These are phyloP conservation scores for Harmothoe impar DNA, from an alignment of 2,888 invertebrate species.

Conservation along the genomic window DNA sequence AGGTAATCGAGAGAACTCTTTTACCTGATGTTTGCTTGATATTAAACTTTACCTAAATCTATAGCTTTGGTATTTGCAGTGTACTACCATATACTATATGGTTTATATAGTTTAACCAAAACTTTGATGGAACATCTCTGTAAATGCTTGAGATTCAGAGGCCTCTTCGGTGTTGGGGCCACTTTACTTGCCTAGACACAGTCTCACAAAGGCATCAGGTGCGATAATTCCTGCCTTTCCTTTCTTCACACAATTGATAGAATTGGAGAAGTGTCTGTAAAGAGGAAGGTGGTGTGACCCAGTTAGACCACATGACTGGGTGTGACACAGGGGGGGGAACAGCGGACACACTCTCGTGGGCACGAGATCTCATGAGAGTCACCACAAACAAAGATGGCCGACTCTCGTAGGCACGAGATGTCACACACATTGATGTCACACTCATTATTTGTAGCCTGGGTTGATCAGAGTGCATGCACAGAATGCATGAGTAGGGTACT, in stretches of 20 bases:
- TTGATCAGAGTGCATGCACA: slow-evolving; percentile 69
- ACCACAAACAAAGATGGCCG: slow-evolving; percentile 8
- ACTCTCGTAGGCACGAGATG: slow-evolving; percentile 9
- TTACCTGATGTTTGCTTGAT: too few species aligned
- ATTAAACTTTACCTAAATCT: too few species aligned
- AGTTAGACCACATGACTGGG: slow-evolving; percentile 55
- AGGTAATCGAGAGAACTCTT: too few species aligned
- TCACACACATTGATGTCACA: slow-evolving; percentile 49
- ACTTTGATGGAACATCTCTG: too few species aligned
- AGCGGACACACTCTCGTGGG: slow-evolving; percentile 38
- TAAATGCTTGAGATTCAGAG: background rate
- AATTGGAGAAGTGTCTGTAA: slow-evolving; percentile 62
- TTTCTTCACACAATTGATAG: slow-evolving; percentile 62
- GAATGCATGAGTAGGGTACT: slow-evolving; percentile 71
- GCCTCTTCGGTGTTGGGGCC: background rate
- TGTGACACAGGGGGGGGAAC: slow-evolving; percentile 6
- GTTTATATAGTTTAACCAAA: too few species aligned
- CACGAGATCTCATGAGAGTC: slow-evolving; percentile 44
- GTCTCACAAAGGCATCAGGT: slow-evolving; percentile 7
- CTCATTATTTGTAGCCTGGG: slow-evolving; percentile 9
- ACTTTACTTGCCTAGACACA: slow-evolving; percentile 31
- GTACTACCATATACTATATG: too few species aligned
- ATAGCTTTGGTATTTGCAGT: too few species aligned
- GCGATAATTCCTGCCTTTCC: slow-evolving; percentile 55
- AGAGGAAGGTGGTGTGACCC: slow-evolving; percentile 47